Base-by-base conservation (phyloP, 2,113 vertebrate genomes). In the Oncorhynchus keta region DNA sequence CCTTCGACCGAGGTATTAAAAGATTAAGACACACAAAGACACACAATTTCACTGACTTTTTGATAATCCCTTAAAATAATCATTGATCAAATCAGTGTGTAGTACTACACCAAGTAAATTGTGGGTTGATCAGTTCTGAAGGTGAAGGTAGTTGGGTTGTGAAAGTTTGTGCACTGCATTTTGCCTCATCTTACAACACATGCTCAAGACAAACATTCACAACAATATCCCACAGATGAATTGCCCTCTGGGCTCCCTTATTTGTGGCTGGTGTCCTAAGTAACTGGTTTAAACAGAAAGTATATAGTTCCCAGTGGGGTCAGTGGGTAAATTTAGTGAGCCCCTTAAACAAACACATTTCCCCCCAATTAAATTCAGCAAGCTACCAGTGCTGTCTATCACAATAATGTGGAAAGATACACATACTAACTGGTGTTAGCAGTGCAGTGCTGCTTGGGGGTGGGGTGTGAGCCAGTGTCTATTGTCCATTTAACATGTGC, bases 1-100 rank as follows among this genome's bases (percentile, higher is more conserved):
- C 85, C 89, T 92, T 55, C 89, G 91, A 84, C 84, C 89, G 86
- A 89, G 92, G 93, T 93, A 89, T 94, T 94, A 93, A 92, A 91
- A 94, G 93, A 94, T 94, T 94, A 94, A 86, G 86, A 86, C 85
- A 90, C 89, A 93, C 92, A 94, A 93, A 92, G 85, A 91, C 86
- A 88, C 84, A 85, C 88, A 90, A 92, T 93, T 91, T 90, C 75
- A 68, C 90, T 93, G 91, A 94, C 93, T 94, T 93, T 86, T 90
- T 91, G 90, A 91, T 92, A 85, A 91, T 92, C 88, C 88, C 91
- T 89, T 84, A 90, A 85, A 85, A 85, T 89, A 91, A 90, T 88
- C 88, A 90, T 86, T 91, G 87, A 91, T 91, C 87, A 92, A 90
- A 89, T 88, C 89, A 81, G 79, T 87, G 68, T 59, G 79, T 83